Base-by-base conservation (phyloP, 2,797 vertebrate genomes). In the Myripristis jacobus region DNA sequence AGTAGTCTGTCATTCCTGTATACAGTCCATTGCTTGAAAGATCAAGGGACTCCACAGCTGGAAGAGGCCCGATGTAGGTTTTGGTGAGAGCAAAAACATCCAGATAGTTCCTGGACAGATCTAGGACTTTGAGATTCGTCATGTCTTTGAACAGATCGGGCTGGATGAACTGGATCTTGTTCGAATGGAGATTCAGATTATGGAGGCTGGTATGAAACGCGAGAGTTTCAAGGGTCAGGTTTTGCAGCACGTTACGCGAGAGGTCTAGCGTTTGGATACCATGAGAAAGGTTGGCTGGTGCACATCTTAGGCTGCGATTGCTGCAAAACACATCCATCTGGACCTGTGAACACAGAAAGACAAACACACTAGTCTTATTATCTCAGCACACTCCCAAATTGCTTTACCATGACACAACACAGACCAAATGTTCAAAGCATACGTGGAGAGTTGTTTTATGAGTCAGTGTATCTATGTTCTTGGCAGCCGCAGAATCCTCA, bases 21-120 rank as follows among this genome's bases (percentile, higher is more conserved):
- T 95, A 96, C 41, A 99, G 90, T 18, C 94, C 96, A 22, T 99
- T 99, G 56, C 90, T 92, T 0, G 97, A 98, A 27, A 99, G 90
- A 83, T 99, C 97, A 38, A 99, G 82, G 0, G 85, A 91, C 77
- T 88, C 85, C 13, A 98, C 87, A 0, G 79, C 82, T 0, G 93
- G 88, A 2, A 99, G 86, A 18, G 85, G 85, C 3, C 97, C 96
- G 0, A 98, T 66, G 2, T 87, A 83, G 1, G 80, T 87, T 67
- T 90, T 93, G 8, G 92, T 92, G 0, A 84, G 86, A 4, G 92
- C 92, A 19, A 95, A 92, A 3, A 87, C 88, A 8, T 95, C 91
- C n/a, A 99, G 89, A 16, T 80, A 87, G 73, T 99, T 99, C 74
- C 80, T 86, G 46, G 97, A 96, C 66, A 99, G 94, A 81, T 96